These are phyloP conservation scores for Lathamus discolor DNA, from an alignment of 2,113 vertebrate genomes.

Conservation along the genomic window DNA sequence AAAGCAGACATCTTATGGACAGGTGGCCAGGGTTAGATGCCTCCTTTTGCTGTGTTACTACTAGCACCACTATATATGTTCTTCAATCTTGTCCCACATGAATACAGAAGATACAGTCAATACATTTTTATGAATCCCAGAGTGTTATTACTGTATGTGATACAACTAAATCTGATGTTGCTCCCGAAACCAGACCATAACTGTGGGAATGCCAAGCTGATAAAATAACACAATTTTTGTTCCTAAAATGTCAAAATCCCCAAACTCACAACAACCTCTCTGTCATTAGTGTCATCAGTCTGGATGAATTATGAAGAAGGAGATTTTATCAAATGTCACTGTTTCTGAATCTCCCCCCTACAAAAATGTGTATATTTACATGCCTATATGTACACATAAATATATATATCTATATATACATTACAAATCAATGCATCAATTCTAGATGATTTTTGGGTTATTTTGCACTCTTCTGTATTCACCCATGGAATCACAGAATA, in stretches of 20 bases:
- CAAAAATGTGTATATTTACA: not conserved
- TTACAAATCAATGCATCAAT: not conserved
- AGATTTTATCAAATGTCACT: not conserved
- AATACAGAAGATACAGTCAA: not conserved
- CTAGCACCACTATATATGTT: not conserved
- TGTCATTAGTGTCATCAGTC: not conserved
- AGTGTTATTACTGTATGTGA: not conserved
- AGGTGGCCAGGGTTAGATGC: not conserved
- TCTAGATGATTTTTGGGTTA: not conserved
- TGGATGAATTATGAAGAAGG: fast-evolving
- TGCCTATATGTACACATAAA: not conserved
- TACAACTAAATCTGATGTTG: not conserved
- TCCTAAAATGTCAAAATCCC: not conserved
- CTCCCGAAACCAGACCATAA: not conserved
- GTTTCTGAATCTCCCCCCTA: not conserved
- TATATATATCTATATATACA: not conserved
- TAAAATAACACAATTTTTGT: not conserved
- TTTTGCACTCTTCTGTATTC: not conserved
- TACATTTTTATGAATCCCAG: not conserved
- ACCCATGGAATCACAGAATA: not conserved
- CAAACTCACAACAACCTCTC: not conserved
- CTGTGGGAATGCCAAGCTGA: not conserved
- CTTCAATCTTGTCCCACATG: not conserved
- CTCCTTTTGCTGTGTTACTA: not conserved
- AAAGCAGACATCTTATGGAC: not conserved